Conservation (phyloP, 2,888 invertebrate species). For the Phengaris alcon region DNA sequence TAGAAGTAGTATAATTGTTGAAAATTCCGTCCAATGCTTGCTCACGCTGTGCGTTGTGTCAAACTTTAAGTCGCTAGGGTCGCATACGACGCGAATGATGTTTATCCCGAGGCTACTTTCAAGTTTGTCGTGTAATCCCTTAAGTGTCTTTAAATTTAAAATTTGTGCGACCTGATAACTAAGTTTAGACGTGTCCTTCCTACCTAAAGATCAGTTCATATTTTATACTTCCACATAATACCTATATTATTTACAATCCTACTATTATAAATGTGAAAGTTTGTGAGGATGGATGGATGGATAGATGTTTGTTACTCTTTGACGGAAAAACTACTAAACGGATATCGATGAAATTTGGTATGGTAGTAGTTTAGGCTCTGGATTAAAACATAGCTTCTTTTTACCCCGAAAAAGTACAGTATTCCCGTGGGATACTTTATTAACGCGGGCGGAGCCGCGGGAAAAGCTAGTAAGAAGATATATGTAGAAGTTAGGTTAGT, state of each 20-base stretch:
- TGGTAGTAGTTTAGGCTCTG: too few species aligned
- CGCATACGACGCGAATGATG: constrained; percentile 5
- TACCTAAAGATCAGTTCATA: background rate
- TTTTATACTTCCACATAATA: background rate
- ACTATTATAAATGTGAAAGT: too few species aligned
- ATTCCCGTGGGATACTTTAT: too few species aligned
- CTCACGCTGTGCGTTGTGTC: background rate
- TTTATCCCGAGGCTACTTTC: constrained; percentile 3
- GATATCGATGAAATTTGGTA: too few species aligned
- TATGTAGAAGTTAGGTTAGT: too few species aligned
- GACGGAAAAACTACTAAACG: too few species aligned
- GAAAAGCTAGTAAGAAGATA: too few species aligned
- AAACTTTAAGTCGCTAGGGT: constrained; percentile 6
- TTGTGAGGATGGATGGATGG: too few species aligned
- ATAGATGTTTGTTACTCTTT: too few species aligned
- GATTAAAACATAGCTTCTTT: too few species aligned
- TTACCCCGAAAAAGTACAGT: too few species aligned
- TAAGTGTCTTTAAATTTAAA: background rate
- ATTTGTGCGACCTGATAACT: background rate
- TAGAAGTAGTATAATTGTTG: background rate
- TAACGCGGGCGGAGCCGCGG: too few species aligned
- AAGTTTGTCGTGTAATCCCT: background rate
- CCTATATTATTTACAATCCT: background rate
- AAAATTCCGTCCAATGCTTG: background rate
- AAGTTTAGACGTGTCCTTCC: background rate